phyloP scores from a whole-genome alignment of 2,888 invertebrate genomes.

The Mechanitis mazaeus region DNA sequence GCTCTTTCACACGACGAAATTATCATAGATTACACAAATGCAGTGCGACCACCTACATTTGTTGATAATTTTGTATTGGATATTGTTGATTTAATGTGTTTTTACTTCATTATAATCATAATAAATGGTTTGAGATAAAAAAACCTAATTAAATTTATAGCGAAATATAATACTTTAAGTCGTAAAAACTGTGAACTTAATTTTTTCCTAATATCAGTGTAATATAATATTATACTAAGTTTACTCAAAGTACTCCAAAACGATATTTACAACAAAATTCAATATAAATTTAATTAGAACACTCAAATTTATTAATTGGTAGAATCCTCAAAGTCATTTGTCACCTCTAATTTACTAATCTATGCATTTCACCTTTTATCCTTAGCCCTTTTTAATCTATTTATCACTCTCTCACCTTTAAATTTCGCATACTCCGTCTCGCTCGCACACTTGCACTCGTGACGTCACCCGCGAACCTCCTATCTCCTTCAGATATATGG shows the following conservation, averaged over 20 bases:
- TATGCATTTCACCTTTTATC: slow-evolving; percentile 46
- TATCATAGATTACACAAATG: slow-evolving; percentile 54
- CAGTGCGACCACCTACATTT: not conserved
- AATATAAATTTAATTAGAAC: too few species aligned
- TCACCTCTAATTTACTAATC: slow-evolving; percentile 35
- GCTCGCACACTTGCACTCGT: slow-evolving; percentile 25
- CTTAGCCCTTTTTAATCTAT: slow-evolving; percentile 45
- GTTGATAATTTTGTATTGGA: too few species aligned
- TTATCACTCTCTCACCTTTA: slow-evolving; percentile 33
- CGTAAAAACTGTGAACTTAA: too few species aligned
- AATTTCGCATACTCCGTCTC: slow-evolving; percentile 13
- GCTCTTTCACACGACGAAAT: slow-evolving; percentile 13
- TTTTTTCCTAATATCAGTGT: too few species aligned
- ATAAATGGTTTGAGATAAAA: not conserved
- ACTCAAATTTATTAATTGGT: too few species aligned
- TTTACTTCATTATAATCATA: slow-evolving; percentile 8
- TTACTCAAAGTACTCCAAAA: too few species aligned
- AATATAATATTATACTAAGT: too few species aligned
- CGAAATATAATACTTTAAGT: too few species aligned
- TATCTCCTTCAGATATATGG: slow-evolving; percentile 14
- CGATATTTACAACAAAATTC: too few species aligned
- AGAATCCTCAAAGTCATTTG: not conserved
- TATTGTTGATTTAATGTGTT: slow-evolving; percentile 11
- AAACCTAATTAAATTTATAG: too few species aligned
- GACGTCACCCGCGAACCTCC: slow-evolving; percentile 19